Conservation (phyloP, 2,113 vertebrate species). For the Nesogale talazaci region DNA sequence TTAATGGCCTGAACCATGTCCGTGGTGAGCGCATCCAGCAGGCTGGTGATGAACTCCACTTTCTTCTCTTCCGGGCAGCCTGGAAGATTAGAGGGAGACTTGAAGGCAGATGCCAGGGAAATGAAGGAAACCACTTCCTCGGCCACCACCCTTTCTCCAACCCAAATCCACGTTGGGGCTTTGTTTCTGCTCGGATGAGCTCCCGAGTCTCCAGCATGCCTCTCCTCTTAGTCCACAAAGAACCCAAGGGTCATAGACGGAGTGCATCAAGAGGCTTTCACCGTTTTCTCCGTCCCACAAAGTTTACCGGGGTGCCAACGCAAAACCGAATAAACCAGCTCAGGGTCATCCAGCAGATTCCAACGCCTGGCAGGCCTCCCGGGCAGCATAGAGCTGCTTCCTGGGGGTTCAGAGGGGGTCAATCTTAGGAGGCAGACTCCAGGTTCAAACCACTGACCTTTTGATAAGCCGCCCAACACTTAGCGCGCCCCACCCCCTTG, state of each 20-base stretch:
- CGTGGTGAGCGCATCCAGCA: slow-evolving; percentile 97
- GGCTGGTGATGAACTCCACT: slow-evolving; percentile 97
- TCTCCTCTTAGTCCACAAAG: neutral
- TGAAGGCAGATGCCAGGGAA: slow-evolving; percentile 13
- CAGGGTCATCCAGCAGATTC: too few species aligned
- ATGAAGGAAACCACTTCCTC: neutral
- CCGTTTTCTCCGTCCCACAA: neutral
- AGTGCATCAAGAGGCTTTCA: neutral
- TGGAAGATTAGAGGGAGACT: slow-evolving; percentile 82
- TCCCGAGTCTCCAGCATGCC: neutral
- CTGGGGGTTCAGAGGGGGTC: too few species aligned
- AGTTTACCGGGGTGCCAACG: neutral
- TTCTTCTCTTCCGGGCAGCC: slow-evolving; percentile 99
- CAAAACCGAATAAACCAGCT: too few species aligned
- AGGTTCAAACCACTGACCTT: too few species aligned
- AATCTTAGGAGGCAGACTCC: too few species aligned
- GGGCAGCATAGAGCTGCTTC: too few species aligned
- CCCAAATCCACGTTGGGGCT: neutral
- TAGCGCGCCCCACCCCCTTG: too few species aligned
- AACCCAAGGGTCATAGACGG: neutral
- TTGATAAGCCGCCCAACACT: too few species aligned
- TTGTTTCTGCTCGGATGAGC: neutral
- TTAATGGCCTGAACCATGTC: slow-evolving; percentile 99
- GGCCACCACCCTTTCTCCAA: neutral
- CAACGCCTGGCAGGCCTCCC: too few species aligned